A percentile compares a stretch with the other conserved stretches of the same genome.
Evolutionary conservation across 2,888 invertebrate species (phyloP).

Genomic region (Orchesellides sinensis): DNA sequence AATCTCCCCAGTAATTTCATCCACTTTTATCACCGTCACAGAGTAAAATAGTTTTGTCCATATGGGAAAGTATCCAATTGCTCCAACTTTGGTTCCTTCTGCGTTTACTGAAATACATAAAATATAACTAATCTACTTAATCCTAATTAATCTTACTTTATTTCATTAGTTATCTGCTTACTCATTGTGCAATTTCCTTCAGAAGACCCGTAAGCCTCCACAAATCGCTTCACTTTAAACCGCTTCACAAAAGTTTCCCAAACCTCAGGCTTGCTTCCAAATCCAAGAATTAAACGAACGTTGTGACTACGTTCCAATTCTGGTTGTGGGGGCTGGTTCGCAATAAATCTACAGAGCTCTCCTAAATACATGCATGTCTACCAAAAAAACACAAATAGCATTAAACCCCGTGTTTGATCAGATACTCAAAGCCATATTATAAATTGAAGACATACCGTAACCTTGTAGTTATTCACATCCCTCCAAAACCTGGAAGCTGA

Average conservation of each 20-base stretch:
- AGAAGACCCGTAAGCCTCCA: constrained; percentile 43
- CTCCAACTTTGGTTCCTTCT: not conserved
- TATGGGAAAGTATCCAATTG: not conserved
- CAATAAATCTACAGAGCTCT: not conserved
- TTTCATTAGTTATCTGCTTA: not conserved
- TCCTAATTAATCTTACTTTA: not conserved
- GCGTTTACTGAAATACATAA: not conserved
- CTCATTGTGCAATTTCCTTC: constrained; percentile 35
- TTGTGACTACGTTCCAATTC: not conserved
- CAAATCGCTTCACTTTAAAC: constrained; percentile 36
- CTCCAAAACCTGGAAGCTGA: not conserved
- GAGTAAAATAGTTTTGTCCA: not conserved
- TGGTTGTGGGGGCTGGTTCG: not conserved
- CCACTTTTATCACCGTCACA: not conserved
- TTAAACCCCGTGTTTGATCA: too few species aligned
- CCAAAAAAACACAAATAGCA: too few species aligned
- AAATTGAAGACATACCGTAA: too few species aligned
- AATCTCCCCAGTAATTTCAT: not conserved
- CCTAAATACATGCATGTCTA: not conserved
- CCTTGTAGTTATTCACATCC: not conserved
- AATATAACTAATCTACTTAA: too few species aligned
- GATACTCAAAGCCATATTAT: too few species aligned
- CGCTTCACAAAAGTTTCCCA: constrained; percentile 47
- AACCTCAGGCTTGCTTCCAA: constrained; percentile 17
- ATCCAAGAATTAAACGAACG: not conserved